Percentiles rank a stretch among this genome's conserved stretches.
phyloP scores from a whole-genome alignment of 1,140 invertebrate species.

The Bombus superbus region DNA sequence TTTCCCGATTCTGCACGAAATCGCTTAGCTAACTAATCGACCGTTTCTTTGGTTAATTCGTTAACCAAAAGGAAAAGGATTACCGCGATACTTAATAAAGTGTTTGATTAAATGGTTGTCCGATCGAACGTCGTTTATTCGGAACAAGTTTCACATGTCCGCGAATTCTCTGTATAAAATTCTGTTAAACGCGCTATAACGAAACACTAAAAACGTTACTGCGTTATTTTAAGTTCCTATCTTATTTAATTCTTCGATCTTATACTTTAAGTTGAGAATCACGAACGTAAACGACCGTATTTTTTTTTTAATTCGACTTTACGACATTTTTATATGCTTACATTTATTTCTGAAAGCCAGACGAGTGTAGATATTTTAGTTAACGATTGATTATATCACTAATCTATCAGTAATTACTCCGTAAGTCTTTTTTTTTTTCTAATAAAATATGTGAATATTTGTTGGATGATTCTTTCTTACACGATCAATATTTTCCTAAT shows the following conservation, averaged over 20 bases:
- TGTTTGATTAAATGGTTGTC: conserved; percentile 1
- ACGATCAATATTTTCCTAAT: neutral
- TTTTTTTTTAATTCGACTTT: neutral
- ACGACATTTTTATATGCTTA: neutral
- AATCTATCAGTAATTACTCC: neutral
- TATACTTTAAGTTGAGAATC: conserved; percentile 22
- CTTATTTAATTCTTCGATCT: conserved; percentile 10
- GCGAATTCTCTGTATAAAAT: neutral
- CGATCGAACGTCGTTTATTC: no score
- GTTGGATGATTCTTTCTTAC: conserved; percentile 3
- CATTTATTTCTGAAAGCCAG: neutral
- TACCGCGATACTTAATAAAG: conserved; percentile 17
- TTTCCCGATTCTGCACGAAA: conserved; percentile 2
- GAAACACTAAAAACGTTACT: neutral
- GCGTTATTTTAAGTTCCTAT: conserved; percentile 42
- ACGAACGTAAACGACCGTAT: neutral
- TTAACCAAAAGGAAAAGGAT: neutral
- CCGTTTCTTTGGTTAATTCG: neutral
- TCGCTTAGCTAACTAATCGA: conserved; percentile 1
- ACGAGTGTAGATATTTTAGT: neutral
- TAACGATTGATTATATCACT: neutral
- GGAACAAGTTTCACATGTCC: neutral
- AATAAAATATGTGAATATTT: neutral
- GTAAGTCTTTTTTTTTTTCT: neutral
- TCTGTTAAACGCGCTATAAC: neutral